phyloP scores from a whole-genome alignment of 2,888 invertebrate species.

The Notocelia uddmanniana region DNA sequence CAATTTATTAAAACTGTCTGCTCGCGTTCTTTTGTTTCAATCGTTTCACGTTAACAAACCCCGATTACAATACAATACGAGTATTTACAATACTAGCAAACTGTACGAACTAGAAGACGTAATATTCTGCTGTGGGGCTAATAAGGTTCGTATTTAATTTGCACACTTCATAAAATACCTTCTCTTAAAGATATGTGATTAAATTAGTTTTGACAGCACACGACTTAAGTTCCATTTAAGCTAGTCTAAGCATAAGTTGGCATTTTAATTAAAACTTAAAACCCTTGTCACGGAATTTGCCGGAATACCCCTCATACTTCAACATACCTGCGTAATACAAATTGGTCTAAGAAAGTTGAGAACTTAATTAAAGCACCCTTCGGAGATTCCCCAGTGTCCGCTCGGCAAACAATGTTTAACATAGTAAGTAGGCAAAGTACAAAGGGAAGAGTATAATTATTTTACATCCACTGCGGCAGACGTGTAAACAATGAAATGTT shows the following conservation, averaged over 20 bases:
- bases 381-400: constrained; percentile 52
- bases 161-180: constrained; percentile 18
- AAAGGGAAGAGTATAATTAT: constrained; percentile 32
- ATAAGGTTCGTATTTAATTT: background rate
- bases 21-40: background rate
- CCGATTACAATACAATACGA: too few relatives aligned
- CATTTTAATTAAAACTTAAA: constrained; percentile 68
- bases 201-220: constrained; percentile 49
- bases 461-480: constrained; percentile 27
- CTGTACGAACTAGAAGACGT: background rate
- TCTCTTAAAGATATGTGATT: background rate
- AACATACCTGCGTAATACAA: constrained; percentile 55
- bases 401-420: constrained; percentile 54
- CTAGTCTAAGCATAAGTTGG: constrained; percentile 47
- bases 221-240: constrained; percentile 47
- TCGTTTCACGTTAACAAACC: background rate
- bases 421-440: constrained; percentile 48
- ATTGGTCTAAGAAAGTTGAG: constrained; percentile 61
- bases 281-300: constrained; percentile 61
- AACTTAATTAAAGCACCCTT: constrained; percentile 64
- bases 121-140: background rate
- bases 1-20: background rate
- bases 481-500: constrained; percentile 23
- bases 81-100: too few relatives aligned
- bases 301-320: constrained; percentile 50